Evolutionary conservation across 2,113 vertebrate genomes (phyloP), one percentile per base, ranked within the genome.

Genomic region (Petroica traversi): DNA sequence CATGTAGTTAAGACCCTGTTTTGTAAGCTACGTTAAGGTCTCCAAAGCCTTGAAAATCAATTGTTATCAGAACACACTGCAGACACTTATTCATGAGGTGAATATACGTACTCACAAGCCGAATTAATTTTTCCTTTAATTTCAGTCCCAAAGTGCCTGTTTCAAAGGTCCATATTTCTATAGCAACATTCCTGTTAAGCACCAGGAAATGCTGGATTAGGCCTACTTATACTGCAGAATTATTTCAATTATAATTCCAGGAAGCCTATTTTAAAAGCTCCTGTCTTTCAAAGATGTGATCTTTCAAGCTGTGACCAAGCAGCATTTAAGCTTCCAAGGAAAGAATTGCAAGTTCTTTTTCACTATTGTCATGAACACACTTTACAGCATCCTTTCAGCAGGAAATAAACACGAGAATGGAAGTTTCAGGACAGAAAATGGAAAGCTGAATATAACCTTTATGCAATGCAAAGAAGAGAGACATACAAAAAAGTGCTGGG

Each of bases 151-250:
- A 55, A 90, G 71, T 23, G 38, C 71, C 38, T 73, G 46, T 95
- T 95, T 89, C 15, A 22, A 40, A 83, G 46, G 78, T 85, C 59
- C 71, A 92, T 58, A 94, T 97, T 95, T 95, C 95, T 94, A 94
- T 96, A 93, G 90, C 90, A 97, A 97, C 94, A 88, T 83, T 83
- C 82, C 75, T 48, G 93, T 95, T 87, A 97, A 79, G 40, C 76
- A 86, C 63, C 52, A 92, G 78, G 89, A 93, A 95, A 71, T 11
- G 26, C 1, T 83, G 76, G 73, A 95, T 91, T 90, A 95, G 77
- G 59, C 57, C 85, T 90, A 93, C 67, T 74, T 94, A 80, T 17
- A 79, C 9, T 75, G 48, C 91, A 89, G 74, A 69, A 85, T 43
- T 51, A 92, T 71, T 93, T 74, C 75, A 92, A 92, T 85, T 86